Base-by-base conservation (phyloP, 2,797 vertebrate species). In the Halcyon leucocephala region DNA sequence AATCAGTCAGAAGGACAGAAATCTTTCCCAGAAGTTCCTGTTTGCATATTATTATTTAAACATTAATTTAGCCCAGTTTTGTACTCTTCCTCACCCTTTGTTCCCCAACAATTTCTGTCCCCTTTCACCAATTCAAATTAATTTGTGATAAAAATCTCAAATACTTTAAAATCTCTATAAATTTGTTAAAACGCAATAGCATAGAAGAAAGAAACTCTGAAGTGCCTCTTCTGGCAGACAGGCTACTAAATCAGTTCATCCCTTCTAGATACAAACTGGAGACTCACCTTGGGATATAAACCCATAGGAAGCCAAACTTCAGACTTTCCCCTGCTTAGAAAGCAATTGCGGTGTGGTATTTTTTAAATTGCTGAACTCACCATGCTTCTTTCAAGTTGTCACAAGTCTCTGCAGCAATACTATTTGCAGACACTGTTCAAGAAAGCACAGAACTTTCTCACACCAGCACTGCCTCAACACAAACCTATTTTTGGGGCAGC, bases 401-500 rank as follows among this genome's bases (percentile, higher is more conserved):
- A 12, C 51, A 57, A 78, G 51, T 62, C 42, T n/a, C 66, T 72
- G 20, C 65, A 93, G 44, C 37, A 60, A 60, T 41, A n/a, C 17
- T 41, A 14, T 28, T 71, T 71, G 13, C 39, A 71, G 31, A 83
- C 13, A 35, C 44, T 65, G 49, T 49, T 35, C 37, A 57, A 41
- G 42, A 74, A 90, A 61, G 22, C 22, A 48, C 9, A 61, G 55
- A 73, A 16, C 10, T 17, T 54, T 49, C 60, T 71, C 44, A 54
- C 33, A 65, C 14, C 44, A 60, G 11, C 0, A 0, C n/a, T 60
- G 10, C 16, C 64, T 41, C 39, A 57, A 41, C 2, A 2, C 11
- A 66, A 83, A 49, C 8, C 25, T 52, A 7, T 9, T 39, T 31
- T n/a, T 1, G 48, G n/a, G 51, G 6, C 0, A 0, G 15, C 13